Conservation (phyloP, 2,888 invertebrate genomes). For the Apamea sordens region DNA sequence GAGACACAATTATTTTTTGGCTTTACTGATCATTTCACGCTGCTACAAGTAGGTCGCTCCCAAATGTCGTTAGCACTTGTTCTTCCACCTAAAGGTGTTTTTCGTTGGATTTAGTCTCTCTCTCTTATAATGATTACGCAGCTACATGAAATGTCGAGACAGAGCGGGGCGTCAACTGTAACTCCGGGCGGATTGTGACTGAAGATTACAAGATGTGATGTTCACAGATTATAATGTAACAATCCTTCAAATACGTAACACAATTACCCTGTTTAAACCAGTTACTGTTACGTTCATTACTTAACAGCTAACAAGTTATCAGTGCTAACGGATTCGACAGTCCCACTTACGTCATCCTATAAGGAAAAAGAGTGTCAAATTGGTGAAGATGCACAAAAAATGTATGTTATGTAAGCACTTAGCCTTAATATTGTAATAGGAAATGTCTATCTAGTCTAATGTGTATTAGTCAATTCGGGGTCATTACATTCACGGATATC, state of each 20-base stretch:
- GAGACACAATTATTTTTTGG: not conserved
- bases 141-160: not conserved
- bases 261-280: slow-evolving; percentile 19
- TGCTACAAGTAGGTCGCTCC: not conserved
- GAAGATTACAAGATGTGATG: slow-evolving; percentile 22
- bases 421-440: slow-evolving; percentile 16
- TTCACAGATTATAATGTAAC: slow-evolving; percentile 39
- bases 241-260: slow-evolving; percentile 35
- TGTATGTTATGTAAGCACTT: slow-evolving; percentile 13
- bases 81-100: not conserved
- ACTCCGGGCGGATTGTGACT: not conserved
- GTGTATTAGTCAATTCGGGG: slow-evolving; percentile 29
- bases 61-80: not conserved
- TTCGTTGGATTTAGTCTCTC: not conserved
- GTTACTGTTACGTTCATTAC: slow-evolving; percentile 35
- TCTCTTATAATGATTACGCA: slow-evolving; percentile 1
- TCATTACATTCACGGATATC: slow-evolving; percentile 31
- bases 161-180: not conserved
- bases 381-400: slow-evolving; percentile 19
- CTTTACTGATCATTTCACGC: not conserved
- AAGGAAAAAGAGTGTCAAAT: slow-evolving; percentile 30
- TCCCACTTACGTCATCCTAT: slow-evolving; percentile 20
- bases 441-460: slow-evolving; percentile 3
- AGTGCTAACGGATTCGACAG: slow-evolving; percentile 23
- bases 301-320: slow-evolving; percentile 33